Conservation (phyloP, 2,113 vertebrate species). For the Oreotragus oreotragus region DNA sequence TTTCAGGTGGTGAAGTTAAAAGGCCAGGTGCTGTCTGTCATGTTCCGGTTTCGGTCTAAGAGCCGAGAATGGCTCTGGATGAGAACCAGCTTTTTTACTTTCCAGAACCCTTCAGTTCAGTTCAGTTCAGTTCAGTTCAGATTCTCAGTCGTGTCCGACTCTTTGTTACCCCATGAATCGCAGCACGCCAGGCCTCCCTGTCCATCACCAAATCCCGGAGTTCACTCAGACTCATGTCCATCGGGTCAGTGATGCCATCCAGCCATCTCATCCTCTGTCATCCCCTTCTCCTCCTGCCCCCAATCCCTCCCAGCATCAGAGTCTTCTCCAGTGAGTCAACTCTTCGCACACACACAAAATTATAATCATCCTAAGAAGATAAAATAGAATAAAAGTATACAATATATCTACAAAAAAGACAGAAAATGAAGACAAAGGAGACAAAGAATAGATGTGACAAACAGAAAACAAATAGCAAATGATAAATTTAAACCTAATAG, state of each 20-base stretch:
- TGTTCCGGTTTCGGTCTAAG: conserved; percentile 97
- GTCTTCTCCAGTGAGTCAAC: too few relatives aligned
- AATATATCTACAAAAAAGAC: neutral
- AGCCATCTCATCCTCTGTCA: too few relatives aligned
- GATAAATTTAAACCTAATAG: neutral
- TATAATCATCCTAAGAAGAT: neutral
- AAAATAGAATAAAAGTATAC: neutral
- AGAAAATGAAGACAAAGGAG: neutral
- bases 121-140: too few relatives aligned
- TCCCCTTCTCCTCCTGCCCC: too few relatives aligned
- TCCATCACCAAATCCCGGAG: too few relatives aligned
- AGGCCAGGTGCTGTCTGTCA: conserved; percentile 97
- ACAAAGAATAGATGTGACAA: neutral
- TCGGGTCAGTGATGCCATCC: too few relatives aligned
- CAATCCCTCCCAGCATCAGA: too few relatives aligned
- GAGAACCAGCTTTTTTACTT: conserved; percentile 98
- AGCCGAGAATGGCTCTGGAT: conserved; percentile 95
- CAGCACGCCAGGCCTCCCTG: too few relatives aligned
- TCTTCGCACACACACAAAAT: neutral
- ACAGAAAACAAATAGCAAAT: neutral
- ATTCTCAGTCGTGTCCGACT: too few relatives aligned
- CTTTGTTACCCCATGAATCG: too few relatives aligned
- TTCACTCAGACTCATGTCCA: too few relatives aligned
- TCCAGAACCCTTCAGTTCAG: conserved; percentile 91
- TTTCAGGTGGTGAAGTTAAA: conserved; percentile 95